Conservation (phyloP, 2,797 vertebrate species). For the Apodemus agrarius region DNA sequence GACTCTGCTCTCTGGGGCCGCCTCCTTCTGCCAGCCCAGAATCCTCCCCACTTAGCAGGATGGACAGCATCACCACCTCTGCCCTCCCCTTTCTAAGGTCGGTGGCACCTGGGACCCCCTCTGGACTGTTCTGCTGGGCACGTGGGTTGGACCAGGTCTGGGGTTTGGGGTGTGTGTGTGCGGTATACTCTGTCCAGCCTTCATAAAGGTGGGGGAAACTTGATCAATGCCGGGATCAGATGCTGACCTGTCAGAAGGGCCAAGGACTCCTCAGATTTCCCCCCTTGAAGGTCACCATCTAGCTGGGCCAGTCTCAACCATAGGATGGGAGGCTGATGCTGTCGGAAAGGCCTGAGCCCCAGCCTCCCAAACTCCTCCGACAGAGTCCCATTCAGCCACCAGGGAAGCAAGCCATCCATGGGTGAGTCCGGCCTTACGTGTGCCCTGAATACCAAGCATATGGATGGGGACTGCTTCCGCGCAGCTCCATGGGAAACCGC, state of each 20-base stretch:
- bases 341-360: neutral
- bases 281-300: neutral
- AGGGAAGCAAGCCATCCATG: neutral
- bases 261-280: neutral
- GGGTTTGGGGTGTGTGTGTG: no score
- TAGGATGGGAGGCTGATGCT: neutral
- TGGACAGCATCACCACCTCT: neutral
- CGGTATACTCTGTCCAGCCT: neutral
- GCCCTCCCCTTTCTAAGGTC: neutral
- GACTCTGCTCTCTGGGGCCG: neutral
- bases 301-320: neutral
- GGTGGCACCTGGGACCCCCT: neutral
- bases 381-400: neutral
- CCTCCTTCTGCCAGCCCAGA: neutral
- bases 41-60: neutral
- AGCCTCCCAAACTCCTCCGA: neutral
- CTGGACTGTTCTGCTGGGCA: neutral
- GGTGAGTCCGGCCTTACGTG: neutral
- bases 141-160: accelerated
- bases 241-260: neutral
- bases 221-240: neutral
- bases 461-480: neutral
- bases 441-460: neutral
- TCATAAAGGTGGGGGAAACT: neutral
- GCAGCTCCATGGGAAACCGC: neutral